Evolutionary conservation across 2,113 vertebrate species (phyloP).

Genomic region (Ammodytes dubius): DNA sequence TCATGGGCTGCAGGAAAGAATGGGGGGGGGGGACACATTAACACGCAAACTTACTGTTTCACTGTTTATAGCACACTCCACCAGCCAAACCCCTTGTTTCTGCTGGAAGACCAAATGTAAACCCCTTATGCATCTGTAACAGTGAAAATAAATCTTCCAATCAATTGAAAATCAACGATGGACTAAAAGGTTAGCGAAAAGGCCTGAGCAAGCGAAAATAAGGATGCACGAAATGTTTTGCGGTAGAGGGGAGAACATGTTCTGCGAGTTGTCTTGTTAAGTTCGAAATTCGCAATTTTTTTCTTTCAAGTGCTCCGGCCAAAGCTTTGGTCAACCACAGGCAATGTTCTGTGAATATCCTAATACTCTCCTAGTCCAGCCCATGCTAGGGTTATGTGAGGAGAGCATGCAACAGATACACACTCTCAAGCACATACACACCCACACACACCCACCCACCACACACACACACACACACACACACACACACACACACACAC

Average conservation of each 20-base stretch:
- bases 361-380: slow-evolving; percentile 20
- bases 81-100: slow-evolving; percentile 42
- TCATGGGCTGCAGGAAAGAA: background rate
- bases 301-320: slow-evolving; percentile 24
- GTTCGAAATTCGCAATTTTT: slow-evolving; percentile 36
- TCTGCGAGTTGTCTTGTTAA: background rate
- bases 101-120: slow-evolving; percentile 5
- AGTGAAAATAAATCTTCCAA: slow-evolving; percentile 14
- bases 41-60: background rate
- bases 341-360: slow-evolving; percentile 56
- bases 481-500: slow-evolving; percentile 12
- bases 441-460: background rate
- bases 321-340: slow-evolving; percentile 58
- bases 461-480: slow-evolving; percentile 17
- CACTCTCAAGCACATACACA: background rate
- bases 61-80: background rate
- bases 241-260: slow-evolving; percentile 22
- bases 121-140: background rate
- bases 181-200: background rate
- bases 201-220: background rate
- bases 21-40: background rate
- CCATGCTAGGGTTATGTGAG: slow-evolving; percentile 50
- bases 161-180: background rate
- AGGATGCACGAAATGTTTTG: slow-evolving; percentile 1
- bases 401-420: slow-evolving; percentile 30